phyloP scores from a whole-genome alignment of 2,888 invertebrate species.

The Agrilus cyanescens region DNA sequence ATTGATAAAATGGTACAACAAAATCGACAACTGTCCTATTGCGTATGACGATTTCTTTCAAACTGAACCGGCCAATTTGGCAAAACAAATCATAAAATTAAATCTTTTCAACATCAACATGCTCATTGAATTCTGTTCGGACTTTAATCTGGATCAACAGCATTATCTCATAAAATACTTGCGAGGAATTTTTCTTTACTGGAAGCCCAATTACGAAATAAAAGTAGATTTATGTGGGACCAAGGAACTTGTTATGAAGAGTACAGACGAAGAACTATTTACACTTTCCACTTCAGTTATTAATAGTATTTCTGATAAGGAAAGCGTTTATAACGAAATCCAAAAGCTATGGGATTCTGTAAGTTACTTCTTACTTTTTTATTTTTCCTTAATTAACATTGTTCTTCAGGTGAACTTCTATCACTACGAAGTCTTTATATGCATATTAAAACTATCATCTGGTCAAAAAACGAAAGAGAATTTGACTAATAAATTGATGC shows the following conservation, averaged over 20 bases:
- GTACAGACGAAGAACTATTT: slow-evolving; percentile 23
- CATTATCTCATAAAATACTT: slow-evolving; percentile 32
- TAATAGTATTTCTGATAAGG: slow-evolving; percentile 26
- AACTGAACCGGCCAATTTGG: slow-evolving; percentile 9
- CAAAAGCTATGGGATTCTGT: slow-evolving; percentile 23
- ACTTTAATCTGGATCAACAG: slow-evolving; percentile 33
- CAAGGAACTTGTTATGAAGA: slow-evolving; percentile 18
- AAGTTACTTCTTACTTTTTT: slow-evolving; percentile 9
- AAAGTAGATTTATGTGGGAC: slow-evolving; percentile 19
- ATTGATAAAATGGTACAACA: slow-evolving; percentile 26
- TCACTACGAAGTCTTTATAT: slow-evolving; percentile 40
- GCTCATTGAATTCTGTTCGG: slow-evolving; percentile 35
- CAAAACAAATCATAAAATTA: slow-evolving; percentile 16
- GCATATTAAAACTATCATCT: slow-evolving; percentile 31
- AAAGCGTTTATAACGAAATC: slow-evolving; percentile 22
- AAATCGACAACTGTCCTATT: slow-evolving; percentile 15
- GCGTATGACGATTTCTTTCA: slow-evolving; percentile 23
- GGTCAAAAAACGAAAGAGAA: slow-evolving; percentile 4
- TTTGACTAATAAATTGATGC: slow-evolving; percentile 11
- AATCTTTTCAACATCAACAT: slow-evolving; percentile 21
- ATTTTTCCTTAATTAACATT: slow-evolving; percentile 3
- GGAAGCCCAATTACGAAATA: slow-evolving; percentile 34
- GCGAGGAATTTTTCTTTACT: slow-evolving; percentile 29
- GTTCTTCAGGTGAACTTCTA: slow-evolving; percentile 37
- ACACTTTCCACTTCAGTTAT: slow-evolving; percentile 28